Evolutionary conservation across 2,797 vertebrate genomes (phyloP).

Genomic region (Hippocampus kuda): DNA sequence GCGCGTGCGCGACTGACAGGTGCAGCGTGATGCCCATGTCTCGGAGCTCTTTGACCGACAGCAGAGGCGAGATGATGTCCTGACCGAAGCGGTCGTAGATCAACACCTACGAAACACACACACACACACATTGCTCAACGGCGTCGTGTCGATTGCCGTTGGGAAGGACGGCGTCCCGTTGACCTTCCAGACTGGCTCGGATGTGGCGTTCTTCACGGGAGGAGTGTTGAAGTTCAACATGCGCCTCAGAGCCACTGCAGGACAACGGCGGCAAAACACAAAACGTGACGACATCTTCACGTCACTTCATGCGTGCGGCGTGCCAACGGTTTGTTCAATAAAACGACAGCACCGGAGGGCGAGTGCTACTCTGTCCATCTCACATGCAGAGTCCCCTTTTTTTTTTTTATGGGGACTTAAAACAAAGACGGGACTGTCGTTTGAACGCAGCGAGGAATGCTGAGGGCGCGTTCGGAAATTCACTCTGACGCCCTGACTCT

Average conservation of each 20-base stretch:
- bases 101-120: slow-evolving; percentile 69
- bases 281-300: background rate
- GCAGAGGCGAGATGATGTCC: slow-evolving; percentile 93
- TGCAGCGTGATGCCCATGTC: slow-evolving; percentile 98
- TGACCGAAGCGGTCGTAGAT: slow-evolving; percentile 96
- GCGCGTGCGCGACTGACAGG: slow-evolving; percentile 68
- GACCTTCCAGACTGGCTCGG: slow-evolving; percentile 99
- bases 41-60: slow-evolving; percentile 91
- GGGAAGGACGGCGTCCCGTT: background rate
- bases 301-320: background rate
- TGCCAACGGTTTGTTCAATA: no score
- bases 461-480: no score
- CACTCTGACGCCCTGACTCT: no score
- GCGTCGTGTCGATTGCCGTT: no score
- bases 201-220: slow-evolving; percentile 84
- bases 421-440: no score
- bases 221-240: slow-evolving; percentile 97
- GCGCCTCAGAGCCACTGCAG: slow-evolving; percentile 84
- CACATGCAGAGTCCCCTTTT: no score
- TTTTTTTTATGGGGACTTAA: no score
- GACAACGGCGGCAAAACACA: slow-evolving; percentile 6
- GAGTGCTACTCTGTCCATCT: no score
- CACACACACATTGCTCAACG: no score
- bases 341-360: no score
- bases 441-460: no score